phyloP scores from a whole-genome alignment of 2,113 vertebrate genomes.

The Octodon degus region DNA sequence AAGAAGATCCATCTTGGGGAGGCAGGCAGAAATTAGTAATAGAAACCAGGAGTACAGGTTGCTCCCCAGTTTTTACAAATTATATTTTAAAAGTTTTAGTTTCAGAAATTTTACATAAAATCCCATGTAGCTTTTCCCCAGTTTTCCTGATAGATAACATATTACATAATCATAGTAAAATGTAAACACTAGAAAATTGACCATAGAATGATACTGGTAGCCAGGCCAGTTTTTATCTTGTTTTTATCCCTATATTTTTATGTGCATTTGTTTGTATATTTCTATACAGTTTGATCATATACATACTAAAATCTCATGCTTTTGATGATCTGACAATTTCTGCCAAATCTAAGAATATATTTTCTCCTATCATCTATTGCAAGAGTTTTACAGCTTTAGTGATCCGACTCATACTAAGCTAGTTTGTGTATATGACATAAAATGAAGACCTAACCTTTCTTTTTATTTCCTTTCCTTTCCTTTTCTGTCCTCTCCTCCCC shows the following conservation, averaged over 20 bases:
- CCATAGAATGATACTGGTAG: not conserved
- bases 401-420: not conserved
- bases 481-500: not conserved
- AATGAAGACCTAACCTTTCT: not conserved
- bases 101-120: not conserved
- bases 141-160: not conserved
- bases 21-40: not conserved
- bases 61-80: not conserved
- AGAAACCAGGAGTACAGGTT: not conserved
- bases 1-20: fast-evolving
- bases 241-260: not conserved
- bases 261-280: not conserved
- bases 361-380: not conserved
- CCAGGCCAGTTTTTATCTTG: not conserved
- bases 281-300: not conserved
- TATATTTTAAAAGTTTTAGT: not conserved
- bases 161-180: not conserved
- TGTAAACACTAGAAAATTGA: not conserved
- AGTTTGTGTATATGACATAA: not conserved
- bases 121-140: not conserved
- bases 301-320: not conserved
- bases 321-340: not conserved
- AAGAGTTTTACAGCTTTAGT: not conserved
- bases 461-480: not conserved
- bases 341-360: not conserved